Conservation (phyloP, 2,888 invertebrate genomes). For the Ormyrus thymus region DNA sequence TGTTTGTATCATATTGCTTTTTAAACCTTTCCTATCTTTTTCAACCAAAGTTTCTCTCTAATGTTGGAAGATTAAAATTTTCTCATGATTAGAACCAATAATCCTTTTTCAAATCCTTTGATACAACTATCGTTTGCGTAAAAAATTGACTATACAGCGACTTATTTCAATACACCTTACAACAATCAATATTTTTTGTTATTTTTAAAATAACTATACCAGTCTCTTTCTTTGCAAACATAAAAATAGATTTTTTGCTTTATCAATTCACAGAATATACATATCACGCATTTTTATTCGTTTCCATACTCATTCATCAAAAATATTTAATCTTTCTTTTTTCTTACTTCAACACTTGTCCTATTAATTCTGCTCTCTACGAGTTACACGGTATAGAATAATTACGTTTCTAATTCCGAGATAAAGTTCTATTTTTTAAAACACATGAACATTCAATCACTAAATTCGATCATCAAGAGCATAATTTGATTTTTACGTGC, state of each 20-base stretch:
- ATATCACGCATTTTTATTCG: constrained; percentile 66
- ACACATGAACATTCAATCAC: constrained; percentile 47
- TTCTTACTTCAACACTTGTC: constrained; percentile 36
- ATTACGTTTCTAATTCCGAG: constrained; percentile 33
- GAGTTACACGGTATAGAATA: constrained; percentile 35
- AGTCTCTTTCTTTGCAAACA: constrained; percentile 64
- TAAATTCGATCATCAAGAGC: constrained; percentile 53
- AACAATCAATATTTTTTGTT: constrained; percentile 56
- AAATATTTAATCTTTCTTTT: constrained; percentile 61
- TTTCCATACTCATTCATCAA: constrained; percentile 58
- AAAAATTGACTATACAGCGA: constrained; percentile 59
- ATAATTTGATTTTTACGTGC: constrained; percentile 43
- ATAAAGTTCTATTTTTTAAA: constrained; percentile 54
- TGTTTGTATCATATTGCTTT: not conserved
- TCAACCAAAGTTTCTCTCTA: not conserved
- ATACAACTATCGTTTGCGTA: constrained; percentile 46
- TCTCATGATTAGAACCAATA: constrained; percentile 12
- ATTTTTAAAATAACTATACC: constrained; percentile 61
- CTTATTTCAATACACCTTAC: constrained; percentile 54
- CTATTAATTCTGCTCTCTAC: constrained; percentile 26
- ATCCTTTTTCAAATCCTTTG: constrained; percentile 15
- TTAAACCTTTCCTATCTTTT: not conserved
- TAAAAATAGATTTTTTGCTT: constrained; percentile 69
- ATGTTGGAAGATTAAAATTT: constrained; percentile 25
- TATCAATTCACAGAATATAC: constrained; percentile 63